Base-by-base conservation (phyloP, 1,140 invertebrate species). In the Bombus balteatus region DNA sequence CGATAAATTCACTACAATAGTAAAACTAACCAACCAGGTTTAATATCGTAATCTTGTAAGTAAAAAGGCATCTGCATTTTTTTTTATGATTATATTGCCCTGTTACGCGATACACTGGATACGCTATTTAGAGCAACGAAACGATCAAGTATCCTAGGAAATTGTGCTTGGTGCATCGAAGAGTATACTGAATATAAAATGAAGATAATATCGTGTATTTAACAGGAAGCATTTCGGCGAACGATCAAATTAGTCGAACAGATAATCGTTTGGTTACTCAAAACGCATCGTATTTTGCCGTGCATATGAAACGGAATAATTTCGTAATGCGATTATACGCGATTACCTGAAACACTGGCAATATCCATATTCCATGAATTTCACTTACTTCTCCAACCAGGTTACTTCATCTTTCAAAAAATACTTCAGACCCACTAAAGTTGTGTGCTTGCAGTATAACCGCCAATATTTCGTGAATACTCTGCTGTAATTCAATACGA, bases 351-450 rank as follows among this genome's bases (percentile, higher is more conserved):
- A 47, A 34, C 12, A 15, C 1, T 22, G 70, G 34, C 4, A 15
- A 66, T 53, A 34, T 79, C 25, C 32, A 5, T 68, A 25, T 62
- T 53, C 43, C 32, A 12, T 25, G 37, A 59, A 66, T 6, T 62
- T 74, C 28, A 59, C 47, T 87, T 91, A 92, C 90, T 88, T 92
- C 39, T 89, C 88, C 37, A 84, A 53, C 83, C 83, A 87, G 59
- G 72, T 85, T 68, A 75, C 81, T 10, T 62, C 47, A 34, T 81
- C 41, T 43, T 90, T 81, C 47, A 32, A 76, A 25, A 90, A 71
- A 32, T 90, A 90, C 47, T 90, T 92, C 13, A 86, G 71, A n/a
- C 84, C 84, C 1, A 47, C 72, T 39, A 90, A 71, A 65, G 84
- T 90, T 25, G 88, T 87, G 71, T 91, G 73, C 28, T 87, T 32